These are phyloP conservation scores for Catocala nupta DNA, from an alignment of 2,888 invertebrate species.

Conservation along the genomic window DNA sequence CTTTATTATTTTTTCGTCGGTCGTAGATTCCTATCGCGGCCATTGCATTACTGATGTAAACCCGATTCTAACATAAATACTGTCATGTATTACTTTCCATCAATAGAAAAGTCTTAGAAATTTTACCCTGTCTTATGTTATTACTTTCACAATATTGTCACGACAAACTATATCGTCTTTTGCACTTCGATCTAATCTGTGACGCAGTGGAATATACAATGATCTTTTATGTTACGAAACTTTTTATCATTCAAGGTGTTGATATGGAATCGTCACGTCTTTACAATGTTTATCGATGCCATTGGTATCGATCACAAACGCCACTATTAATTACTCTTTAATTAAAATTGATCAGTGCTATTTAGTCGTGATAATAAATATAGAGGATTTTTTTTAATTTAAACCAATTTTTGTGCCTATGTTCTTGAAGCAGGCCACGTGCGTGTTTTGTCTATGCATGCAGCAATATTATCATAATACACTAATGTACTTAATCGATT, in stretches of 20 bases:
- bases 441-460: too few species aligned
- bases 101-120: slow-evolving; percentile 38
- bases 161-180: slow-evolving; percentile 38
- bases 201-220: slow-evolving; percentile 21
- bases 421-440: too few species aligned
- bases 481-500: too few species aligned
- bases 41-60: too few species aligned
- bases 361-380: background rate
- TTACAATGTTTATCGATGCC: slow-evolving; percentile 20
- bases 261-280: slow-evolving; percentile 34
- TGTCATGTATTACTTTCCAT: slow-evolving; percentile 20
- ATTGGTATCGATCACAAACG: slow-evolving; percentile 5
- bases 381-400: too few species aligned
- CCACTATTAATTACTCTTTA: slow-evolving; percentile 20
- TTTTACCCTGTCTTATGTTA: slow-evolving; percentile 24
- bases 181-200: slow-evolving; percentile 37
- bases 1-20: too few species aligned
- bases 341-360: slow-evolving; percentile 8
- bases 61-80: too few species aligned
- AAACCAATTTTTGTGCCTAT: too few species aligned
- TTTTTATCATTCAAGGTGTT: slow-evolving; percentile 26
- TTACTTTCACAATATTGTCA: slow-evolving; percentile 51
- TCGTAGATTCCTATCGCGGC: too few species aligned
- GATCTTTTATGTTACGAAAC: slow-evolving; percentile 37
- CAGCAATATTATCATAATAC: too few species aligned